Evolutionary conservation across 2,888 invertebrate genomes (phyloP).

Genomic region (Tipula vernalis): DNA sequence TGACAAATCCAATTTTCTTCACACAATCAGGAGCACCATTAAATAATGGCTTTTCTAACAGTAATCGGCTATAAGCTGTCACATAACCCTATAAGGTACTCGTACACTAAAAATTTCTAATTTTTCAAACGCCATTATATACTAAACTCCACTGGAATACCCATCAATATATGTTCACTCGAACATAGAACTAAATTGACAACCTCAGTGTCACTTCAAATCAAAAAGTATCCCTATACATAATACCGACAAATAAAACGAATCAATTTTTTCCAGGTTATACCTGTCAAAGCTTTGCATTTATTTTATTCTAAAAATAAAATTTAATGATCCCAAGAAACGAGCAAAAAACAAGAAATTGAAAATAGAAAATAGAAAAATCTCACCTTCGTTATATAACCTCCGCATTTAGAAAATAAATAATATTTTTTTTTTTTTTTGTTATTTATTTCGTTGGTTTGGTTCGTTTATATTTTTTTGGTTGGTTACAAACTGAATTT

Average conservation of each 20-base stretch:
- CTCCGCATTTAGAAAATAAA: not conserved
- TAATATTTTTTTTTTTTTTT: not conserved
- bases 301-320: not conserved
- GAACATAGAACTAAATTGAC: not conserved
- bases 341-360: not conserved
- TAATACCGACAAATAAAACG: not conserved
- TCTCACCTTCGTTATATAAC: not conserved
- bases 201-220: not conserved
- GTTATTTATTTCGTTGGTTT: not conserved
- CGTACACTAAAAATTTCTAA: no score
- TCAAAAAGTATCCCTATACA: not conserved
- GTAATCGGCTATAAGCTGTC: no score
- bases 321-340: not conserved
- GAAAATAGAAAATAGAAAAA: not conserved
- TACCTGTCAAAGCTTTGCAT: not conserved
- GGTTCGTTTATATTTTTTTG: not conserved
- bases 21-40: no score
- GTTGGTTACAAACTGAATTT: not conserved
- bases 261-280: not conserved
- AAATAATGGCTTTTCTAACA: no score
- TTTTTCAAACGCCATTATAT: no score
- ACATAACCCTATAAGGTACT: no score
- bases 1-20: no score
- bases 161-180: no score
- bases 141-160: no score